Percentiles rank a stretch among this genome's conserved stretches.
phyloP scores from a whole-genome alignment of 1,140 invertebrate genomes.

The Wiebesia pumilae region DNA sequence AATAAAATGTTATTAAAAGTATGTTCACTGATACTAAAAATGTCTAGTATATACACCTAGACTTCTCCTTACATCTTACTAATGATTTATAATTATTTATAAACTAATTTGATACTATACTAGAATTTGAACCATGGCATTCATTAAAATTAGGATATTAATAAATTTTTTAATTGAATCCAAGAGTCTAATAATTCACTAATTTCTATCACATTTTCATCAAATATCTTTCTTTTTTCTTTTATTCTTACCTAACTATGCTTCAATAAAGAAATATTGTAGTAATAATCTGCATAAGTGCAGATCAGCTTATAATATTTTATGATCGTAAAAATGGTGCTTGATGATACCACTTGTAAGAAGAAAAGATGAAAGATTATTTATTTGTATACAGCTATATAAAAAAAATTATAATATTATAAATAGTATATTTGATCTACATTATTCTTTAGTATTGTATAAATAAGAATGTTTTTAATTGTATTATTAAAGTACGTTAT shows the following conservation, averaged over 20 bases:
- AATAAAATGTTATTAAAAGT: not conserved
- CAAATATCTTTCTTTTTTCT: not conserved
- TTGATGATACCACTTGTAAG: not conserved
- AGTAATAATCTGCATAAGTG: constrained; percentile 10
- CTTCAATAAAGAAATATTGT: not conserved
- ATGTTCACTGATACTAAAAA: not conserved
- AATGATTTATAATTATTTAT: not conserved
- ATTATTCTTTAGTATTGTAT: not conserved
- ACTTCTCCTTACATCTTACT: not conserved
- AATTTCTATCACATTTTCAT: constrained; percentile 26
- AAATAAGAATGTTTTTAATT: not conserved
- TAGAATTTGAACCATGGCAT: not conserved
- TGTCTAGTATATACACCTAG: not conserved
- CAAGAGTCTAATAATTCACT: not conserved
- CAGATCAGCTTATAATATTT: constrained; percentile 15
- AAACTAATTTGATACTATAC: constrained; percentile 5
- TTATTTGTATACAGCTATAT: constrained; percentile 9
- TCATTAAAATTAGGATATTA: not conserved
- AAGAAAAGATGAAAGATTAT: constrained; percentile 15
- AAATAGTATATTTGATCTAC: constrained; percentile 21
- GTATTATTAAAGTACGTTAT: not conserved
- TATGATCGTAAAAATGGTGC: not conserved
- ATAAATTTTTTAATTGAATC: not conserved
- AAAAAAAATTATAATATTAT: not conserved
- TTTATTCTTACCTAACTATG: not conserved